Base-by-base conservation (phyloP, 2,113 vertebrate genomes). In the Pterocles gutturalis region DNA sequence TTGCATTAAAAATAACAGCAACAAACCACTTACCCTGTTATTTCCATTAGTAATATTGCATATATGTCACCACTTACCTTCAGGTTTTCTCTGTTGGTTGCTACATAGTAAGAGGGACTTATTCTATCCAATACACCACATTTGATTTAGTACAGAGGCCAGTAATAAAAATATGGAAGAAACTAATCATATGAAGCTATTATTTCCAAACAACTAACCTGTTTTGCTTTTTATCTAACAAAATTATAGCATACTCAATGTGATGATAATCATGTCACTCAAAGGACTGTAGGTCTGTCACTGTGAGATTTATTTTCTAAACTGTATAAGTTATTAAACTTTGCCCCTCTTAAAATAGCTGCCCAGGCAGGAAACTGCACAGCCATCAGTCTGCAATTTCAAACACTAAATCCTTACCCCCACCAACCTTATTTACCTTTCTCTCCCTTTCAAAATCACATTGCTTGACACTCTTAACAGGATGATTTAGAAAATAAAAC, bases 401-500 rank as follows among this genome's bases (percentile, higher is more conserved):
- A 66, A 94, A 83, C 34, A 54, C 25, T 17, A 75, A 67, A 51
- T 36, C 70, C n/a, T 66, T 89, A 71, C 55, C 43, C 45, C 28
- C 78, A 38, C 67, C 58, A 54, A 58, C 15, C 66, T 70, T 96
- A 95, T 76, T 66, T 78, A 69, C 61, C 31, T 54, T 87, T 72
- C 53, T 84, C 51, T 92, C 81, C 51, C 85, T 89, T 83, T 84
- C 2, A 70, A 84, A 96, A 95, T 89, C 38, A 79, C 21, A 69
- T 1, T 55, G n/a, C 29, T 83, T 87, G 43, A 75, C 7, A 43
- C 6, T 58, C 24, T 1, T 4, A 91, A 31, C 8, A 29, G 9
- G 33, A 78, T 80, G 86, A 95, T 90, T 76, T 77, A 79, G 53
- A 81, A 94, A 90, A 79, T 7, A 75, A 76, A 93, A 55, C 31